Base-by-base conservation (phyloP, 2,797 vertebrate species). In the Coilia nasus region DNA sequence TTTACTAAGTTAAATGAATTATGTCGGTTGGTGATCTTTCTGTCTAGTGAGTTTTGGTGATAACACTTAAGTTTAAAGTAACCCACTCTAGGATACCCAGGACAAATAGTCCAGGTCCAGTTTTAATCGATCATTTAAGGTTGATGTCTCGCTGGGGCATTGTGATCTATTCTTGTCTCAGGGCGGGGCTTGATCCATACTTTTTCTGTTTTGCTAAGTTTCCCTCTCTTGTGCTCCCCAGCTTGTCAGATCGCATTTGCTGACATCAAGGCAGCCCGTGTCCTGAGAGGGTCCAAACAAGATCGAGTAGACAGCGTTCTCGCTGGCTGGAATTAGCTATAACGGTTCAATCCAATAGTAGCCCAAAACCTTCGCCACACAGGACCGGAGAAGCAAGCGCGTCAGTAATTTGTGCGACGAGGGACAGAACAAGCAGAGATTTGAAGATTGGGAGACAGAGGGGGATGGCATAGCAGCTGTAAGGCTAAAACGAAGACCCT, bases 191-290 rank as follows among this genome's bases (percentile, higher is more conserved):
- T 81, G 67, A 59, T 86, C 83, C 86, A 87, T 88, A 89, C 83
- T 90, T 89, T 88, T 87, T 87, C 85, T 88, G 82, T 89, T 89
- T 89, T 88, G 85, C 83, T 83, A 84, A 87, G 82, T 67, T 85
- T 87, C 83, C 83, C 86, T 88, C 83, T 85, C 81, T 75, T 86
- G 85, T 88, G 86, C 88, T 82, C 86, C 14, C 71, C 86, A 84
- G 87, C 85, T 60, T 89, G 85, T 89, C 90, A 88, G 86, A 83
- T 88, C 85, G 62, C 82, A 86, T 88, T 87, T 88, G 81, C 80
- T 81, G 60, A 89, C 83, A 84, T 87, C 83, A 86, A 86, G 75
- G 60, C 82, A 25, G 59, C 54, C 85, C 85, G 84, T 87, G 81
- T 75, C 85, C 83, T 82, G 75, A 80, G 71, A 80, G 83, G 67